These are phyloP conservation scores for Perithous albicinctus DNA, from an alignment of 2,888 invertebrate genomes.

Conservation along the genomic window DNA sequence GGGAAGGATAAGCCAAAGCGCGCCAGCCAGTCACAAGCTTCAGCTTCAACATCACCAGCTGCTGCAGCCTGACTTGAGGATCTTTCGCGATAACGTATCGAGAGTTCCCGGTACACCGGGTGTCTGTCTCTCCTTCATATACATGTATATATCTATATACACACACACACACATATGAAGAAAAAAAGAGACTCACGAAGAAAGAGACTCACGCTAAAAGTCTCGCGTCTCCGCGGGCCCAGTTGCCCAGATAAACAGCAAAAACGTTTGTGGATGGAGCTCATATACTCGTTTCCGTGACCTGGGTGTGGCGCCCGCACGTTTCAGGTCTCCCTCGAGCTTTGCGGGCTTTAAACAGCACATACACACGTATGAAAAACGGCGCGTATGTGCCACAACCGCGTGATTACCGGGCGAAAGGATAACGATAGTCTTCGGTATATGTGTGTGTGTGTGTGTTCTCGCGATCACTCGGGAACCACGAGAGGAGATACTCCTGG, in stretches of 20 bases:
- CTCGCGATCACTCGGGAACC: constrained; percentile 53
- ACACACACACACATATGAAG: no score
- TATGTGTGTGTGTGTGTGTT: constrained; percentile 31
- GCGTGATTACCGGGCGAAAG: constrained; percentile 65
- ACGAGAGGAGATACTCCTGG: constrained; percentile 54
- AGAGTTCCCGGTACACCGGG: constrained; percentile 38
- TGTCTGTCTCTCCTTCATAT: constrained; percentile 2
- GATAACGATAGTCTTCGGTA: constrained; percentile 51
- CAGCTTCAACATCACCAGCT: constrained; percentile 18
- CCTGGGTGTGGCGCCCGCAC: constrained; percentile 70
- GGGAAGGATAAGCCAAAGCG: constrained; percentile 33
- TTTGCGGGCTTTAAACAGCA: constrained; percentile 28
- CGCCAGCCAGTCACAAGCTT: constrained; percentile 43
- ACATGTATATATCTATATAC: background rate
- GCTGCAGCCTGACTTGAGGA: constrained; percentile 59
- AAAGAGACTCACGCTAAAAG: constrained; percentile 44
- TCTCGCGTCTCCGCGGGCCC: constrained; percentile 55
- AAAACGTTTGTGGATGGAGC: background rate
- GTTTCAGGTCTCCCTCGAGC: constrained; percentile 55
- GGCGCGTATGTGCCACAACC: constrained; percentile 66
- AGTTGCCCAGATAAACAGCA: background rate
- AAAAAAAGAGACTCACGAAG: background rate
- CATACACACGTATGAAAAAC: constrained; percentile 43
- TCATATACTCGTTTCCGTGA: constrained; percentile 66
- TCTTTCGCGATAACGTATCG: constrained; percentile 65